These are phyloP conservation scores for Triplophysa siluroides DNA, from an alignment of 2,113 vertebrate species.

Conservation along the genomic window DNA sequence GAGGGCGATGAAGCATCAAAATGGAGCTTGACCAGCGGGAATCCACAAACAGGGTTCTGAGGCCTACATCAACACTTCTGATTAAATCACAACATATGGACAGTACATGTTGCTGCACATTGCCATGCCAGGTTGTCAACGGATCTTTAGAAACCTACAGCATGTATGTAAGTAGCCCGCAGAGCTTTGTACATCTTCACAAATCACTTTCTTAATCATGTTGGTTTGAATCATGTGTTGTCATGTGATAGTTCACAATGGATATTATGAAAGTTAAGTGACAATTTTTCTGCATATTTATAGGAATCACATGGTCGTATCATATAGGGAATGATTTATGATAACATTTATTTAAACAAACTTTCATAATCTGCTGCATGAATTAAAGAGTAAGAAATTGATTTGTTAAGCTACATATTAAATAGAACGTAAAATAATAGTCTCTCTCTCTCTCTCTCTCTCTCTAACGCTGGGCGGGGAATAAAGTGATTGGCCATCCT, in stretches of 20 bases:
- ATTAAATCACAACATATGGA: neutral
- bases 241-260: neutral
- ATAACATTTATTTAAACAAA: neutral
- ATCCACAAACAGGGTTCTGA: neutral
- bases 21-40: neutral
- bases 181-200: neutral
- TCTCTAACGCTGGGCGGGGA: constrained; percentile 25
- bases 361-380: neutral
- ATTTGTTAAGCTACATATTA: constrained; percentile 7
- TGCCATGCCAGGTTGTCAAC: neutral
- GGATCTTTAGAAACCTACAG: neutral
- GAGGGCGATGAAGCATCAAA: constrained; percentile 38
- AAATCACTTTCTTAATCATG: neutral
- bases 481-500: constrained; percentile 40
- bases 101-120: neutral
- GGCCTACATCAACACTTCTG: neutral
- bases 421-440: neutral
- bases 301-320: neutral
- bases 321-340: neutral
- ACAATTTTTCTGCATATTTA: too few species aligned
- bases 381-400: neutral
- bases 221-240: neutral
- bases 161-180: neutral
- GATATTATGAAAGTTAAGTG: neutral
- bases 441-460: constrained; percentile 19